These are phyloP conservation scores for Danio aesculapii DNA, from an alignment of 2,797 vertebrate species.

Conservation along the genomic window DNA sequence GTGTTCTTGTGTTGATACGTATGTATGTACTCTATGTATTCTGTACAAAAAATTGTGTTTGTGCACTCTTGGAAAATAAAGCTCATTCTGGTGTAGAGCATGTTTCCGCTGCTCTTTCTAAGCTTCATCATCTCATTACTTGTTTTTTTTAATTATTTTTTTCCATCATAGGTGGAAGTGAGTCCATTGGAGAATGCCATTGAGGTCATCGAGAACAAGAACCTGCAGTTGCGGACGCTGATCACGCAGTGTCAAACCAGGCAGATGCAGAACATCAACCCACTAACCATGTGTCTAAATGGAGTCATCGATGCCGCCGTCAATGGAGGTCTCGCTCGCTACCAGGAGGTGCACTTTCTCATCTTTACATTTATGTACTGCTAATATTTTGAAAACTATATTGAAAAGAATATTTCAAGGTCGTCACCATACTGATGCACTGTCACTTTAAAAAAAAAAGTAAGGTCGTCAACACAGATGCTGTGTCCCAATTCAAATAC, in stretches of 20 bases:
- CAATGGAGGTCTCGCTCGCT: slow-evolving; percentile 95
- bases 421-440: neutral
- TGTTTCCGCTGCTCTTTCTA: too few relatives aligned
- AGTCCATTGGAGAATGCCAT: slow-evolving; percentile 98
- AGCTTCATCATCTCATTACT: too few relatives aligned
- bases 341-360: slow-evolving; percentile 87
- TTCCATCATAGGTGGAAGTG: slow-evolving; percentile 88
- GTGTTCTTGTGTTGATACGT: too few relatives aligned
- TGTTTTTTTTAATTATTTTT: too few relatives aligned
- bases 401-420: too few relatives aligned
- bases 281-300: slow-evolving; percentile 98
- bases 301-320: slow-evolving; percentile 98
- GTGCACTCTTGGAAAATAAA: too few relatives aligned
- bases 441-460: too few relatives aligned
- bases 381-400: neutral
- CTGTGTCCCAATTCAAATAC: too few relatives aligned
- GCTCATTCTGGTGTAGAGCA: too few relatives aligned
- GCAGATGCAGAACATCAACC: slow-evolving; percentile 98
- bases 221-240: slow-evolving; percentile 91
- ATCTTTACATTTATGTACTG: neutral
- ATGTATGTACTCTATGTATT: too few relatives aligned
- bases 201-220: slow-evolving; percentile 98
- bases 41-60: too few relatives aligned
- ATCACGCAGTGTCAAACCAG: slow-evolving; percentile 94
- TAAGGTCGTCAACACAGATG: too few relatives aligned